A percentile compares a stretch with the other conserved stretches of the same genome.
Evolutionary conservation across 2,888 invertebrate genomes (phyloP).

Genomic region (Spilarctia lutea): DNA sequence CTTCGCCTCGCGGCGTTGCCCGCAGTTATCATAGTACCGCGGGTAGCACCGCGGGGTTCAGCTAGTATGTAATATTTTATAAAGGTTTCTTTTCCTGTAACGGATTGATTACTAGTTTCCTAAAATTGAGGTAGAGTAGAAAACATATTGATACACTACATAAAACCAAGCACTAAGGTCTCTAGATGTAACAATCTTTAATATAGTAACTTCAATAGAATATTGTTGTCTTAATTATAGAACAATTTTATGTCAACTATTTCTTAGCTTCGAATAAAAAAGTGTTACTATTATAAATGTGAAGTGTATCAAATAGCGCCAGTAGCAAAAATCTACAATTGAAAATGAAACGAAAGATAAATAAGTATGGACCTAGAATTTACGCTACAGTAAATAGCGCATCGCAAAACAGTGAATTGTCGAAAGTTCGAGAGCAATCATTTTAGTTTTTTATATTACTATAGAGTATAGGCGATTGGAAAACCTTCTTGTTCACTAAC

Average conservation of each 20-base stretch:
- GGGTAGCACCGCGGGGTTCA: too few species aligned
- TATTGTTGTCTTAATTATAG: background rate
- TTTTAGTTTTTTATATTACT: background rate
- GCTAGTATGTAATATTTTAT: too few species aligned
- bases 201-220: background rate
- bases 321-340: background rate
- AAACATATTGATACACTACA: too few species aligned
- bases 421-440: slow-evolving; percentile 1
- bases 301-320: background rate
- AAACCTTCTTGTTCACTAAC: background rate
- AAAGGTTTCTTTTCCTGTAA: background rate
- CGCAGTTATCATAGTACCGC: too few species aligned
- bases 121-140: background rate
- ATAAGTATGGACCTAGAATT: background rate
- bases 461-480: background rate
- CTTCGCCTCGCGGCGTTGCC: too few species aligned
- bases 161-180: background rate
- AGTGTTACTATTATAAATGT: background rate
- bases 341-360: slow-evolving; percentile 7
- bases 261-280: background rate
- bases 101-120: background rate
- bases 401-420: background rate
- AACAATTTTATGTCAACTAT: background rate
- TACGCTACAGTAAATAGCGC: background rate
- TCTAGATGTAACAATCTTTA: background rate